A percentile compares a stretch with the other conserved stretches of the same genome.
Conservation (phyloP, 2,888 invertebrate genomes). For the Clunio marinus region DNA sequence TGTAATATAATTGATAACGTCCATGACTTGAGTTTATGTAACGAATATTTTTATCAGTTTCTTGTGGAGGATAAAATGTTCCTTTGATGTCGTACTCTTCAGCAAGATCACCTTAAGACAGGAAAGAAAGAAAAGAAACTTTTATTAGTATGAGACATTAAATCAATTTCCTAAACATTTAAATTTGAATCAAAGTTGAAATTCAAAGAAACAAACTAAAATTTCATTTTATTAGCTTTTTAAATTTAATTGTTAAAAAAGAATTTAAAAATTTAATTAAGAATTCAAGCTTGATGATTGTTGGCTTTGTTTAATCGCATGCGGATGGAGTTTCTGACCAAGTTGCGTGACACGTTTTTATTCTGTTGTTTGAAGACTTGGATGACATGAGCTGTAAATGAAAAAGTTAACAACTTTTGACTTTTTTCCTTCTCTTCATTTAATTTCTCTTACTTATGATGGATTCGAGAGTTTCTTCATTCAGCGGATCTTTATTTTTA, state of each 20-base stretch:
- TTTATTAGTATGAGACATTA: too few relatives aligned
- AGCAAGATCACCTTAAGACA: background rate
- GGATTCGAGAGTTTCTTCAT: conserved; percentile 45
- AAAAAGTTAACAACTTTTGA: conserved; percentile 11
- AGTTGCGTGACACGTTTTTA: background rate
- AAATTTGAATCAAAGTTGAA: too few relatives aligned
- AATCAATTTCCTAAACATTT: too few relatives aligned
- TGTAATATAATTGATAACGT: conserved; percentile 23
- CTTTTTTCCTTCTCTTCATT: too few relatives aligned
- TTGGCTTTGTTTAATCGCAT: background rate
- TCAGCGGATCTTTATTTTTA: conserved; percentile 42
- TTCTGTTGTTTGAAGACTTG: conserved; percentile 47
- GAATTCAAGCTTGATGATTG: background rate
- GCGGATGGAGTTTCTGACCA: conserved; percentile 15
- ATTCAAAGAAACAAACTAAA: too few relatives aligned
- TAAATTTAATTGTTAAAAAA: background rate
- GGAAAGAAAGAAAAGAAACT: background rate
- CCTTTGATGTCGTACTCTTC: background rate
- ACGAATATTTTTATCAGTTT: conserved; percentile 1
- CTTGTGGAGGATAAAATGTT: conserved; percentile 20
- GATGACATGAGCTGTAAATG: conserved; percentile 48
- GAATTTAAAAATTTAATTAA: background rate
- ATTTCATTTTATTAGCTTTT: too few relatives aligned
- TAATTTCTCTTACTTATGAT: conserved; percentile 49
- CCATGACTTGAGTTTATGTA: conserved; percentile 29